Base-by-base conservation (phyloP, 2,113 vertebrate genomes). In the Spea bombifrons region DNA sequence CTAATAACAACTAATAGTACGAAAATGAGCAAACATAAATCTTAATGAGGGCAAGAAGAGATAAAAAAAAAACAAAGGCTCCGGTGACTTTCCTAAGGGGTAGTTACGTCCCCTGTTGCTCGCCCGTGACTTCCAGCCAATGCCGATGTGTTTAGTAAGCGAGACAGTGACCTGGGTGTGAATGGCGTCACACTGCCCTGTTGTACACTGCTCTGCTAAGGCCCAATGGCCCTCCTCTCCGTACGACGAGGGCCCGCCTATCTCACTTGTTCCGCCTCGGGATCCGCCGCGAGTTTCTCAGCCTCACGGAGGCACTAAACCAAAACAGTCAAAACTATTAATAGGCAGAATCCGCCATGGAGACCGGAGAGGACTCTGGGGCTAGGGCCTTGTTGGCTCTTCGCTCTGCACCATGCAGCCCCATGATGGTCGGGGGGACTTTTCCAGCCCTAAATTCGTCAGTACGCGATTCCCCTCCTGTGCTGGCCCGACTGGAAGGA, bases 321-420 rank as follows among this genome's bases (percentile, higher is more conserved):
- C 75, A 76, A 76, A 76, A 76, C 75, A 76, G 67, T 70, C 52
- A 52, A 15, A 76, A 43, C 66, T 61, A 45, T 53, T 80, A 76
- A 55, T 13, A 93, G 92, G 92, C 90, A 90, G 90, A 89, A 93
- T 88, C 66, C 66, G 75, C 75, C 75, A 78, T 78, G 76, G 95
- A 96, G 92, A 94, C 93, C 86, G 92, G 94, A 92, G 95, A 96
- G 84, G 94, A 96, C 89, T 93, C 90, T 84, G 95, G 95, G 83
- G 95, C 94, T 73, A 89, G 94, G 85, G 95, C 95, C 82, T 88
- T 96, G 81, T 88, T 95, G 67, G 95, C 94, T 55, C 86, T 97
- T 66, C 95, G 95, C 86, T 94, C 95, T 16, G 94, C 95, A 7
- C 94, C 94, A 46, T 94, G 94, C 87, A 94, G 95, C 83, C 95